These are phyloP conservation scores for Meloe dianella DNA, from an alignment of 2,888 invertebrate genomes.

Conservation along the genomic window DNA sequence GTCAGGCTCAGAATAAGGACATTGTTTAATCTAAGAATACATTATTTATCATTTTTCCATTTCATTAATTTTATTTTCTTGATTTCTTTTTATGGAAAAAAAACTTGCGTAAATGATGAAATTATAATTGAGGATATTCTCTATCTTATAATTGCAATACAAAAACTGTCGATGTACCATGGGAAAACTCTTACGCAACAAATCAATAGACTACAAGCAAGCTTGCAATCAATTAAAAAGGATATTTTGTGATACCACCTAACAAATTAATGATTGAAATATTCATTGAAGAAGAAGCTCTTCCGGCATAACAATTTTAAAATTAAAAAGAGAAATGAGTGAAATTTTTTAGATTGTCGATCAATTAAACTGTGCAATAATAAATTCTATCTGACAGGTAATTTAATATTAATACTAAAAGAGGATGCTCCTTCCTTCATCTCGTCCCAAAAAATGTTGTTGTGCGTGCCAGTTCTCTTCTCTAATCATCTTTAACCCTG, in stretches of 20 bases:
- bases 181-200: background rate
- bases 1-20: conserved; percentile 13
- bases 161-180: background rate
- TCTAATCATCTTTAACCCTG: conserved; percentile 10
- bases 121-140: background rate
- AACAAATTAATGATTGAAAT: background rate
- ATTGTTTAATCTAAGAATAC: conserved; percentile 18
- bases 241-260: background rate
- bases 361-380: background rate
- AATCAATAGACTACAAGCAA: background rate
- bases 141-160: no score
- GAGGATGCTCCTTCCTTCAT: conserved; percentile 2
- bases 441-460: background rate
- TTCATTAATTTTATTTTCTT: conserved; percentile 4
- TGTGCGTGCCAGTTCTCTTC: background rate
- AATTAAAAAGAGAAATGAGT: no score
- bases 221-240: background rate
- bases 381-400: background rate
- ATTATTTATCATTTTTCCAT: conserved; percentile 10
- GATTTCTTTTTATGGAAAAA: background rate
- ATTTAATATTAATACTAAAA: background rate
- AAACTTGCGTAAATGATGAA: background rate
- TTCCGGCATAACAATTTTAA: no score
- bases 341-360: no score
- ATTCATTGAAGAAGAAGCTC: no score